Evolutionary conservation across 2,888 invertebrate species (phyloP), one percentile per base, ranked within the genome.

Genomic region (Buathra laborator): DNA sequence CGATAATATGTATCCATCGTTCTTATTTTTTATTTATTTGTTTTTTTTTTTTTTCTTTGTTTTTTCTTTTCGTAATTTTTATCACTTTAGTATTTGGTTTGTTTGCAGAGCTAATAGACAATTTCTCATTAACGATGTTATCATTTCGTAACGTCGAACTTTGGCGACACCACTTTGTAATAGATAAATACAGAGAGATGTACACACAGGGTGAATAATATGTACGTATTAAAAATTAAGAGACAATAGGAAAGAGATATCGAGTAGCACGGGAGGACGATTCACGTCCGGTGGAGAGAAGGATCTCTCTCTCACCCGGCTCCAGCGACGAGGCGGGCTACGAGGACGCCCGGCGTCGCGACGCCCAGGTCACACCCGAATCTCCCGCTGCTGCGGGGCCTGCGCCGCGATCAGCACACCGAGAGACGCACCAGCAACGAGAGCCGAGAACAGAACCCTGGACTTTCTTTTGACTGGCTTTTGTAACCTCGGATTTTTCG

Each of bases 341-440:
- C 72, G 83, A 81, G 64, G 81, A 85, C 51, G 81, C 85, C 83
- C 79, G 86, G 83, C 79, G 79, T 81, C 80, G 78, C 84, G 81
- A 84, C 83, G 83, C 83, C 83, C 83, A 81, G 86, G 87, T 82
- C 87, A 87, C 87, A 86, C 87, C 87, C 86, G 86, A 87, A 86
- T 71, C 81, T 81, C 70, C 66, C 75, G 83, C 83, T 59, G 79
- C 70, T 71, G 24, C 83, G 83, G 79, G 78, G 71, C 79, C 71
- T 83, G 83, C 83, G 83, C 83, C 79, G 67, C 74, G 64, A 46
- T 83, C 79, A 10, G 67, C 59, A 48, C 46, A 62, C 53, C 43
- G 44, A 70, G 70, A 71, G 51, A 70, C 53, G 53, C 37, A 66
- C 66, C 16, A 19, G 7, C n/a, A 10, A 16, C 10, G 48, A 32